Conservation (phyloP, 2,113 vertebrate genomes). For the Peromyscus polionotus region DNA sequence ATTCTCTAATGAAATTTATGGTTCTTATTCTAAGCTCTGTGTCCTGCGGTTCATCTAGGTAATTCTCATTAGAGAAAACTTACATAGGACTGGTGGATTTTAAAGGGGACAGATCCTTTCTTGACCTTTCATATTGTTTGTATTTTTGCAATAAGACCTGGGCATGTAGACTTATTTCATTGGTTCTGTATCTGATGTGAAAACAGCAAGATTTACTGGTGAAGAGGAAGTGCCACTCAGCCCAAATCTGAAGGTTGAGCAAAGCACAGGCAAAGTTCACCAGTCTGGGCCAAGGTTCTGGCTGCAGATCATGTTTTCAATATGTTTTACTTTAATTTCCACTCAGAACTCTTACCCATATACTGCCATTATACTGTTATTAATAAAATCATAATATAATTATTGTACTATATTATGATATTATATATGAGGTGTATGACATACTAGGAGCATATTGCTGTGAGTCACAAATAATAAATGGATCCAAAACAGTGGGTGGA, state of each 20-base stretch:
- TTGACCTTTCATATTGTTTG: background rate
- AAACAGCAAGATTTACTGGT: background rate
- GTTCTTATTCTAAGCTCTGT: background rate
- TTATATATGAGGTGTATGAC: background rate
- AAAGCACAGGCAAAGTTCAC: background rate
- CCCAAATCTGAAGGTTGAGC: background rate
- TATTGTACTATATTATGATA: background rate
- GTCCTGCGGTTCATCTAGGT: background rate
- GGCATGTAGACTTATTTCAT: background rate
- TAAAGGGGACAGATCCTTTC: background rate
- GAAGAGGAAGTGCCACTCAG: background rate
- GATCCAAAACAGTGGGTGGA: background rate
- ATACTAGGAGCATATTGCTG: background rate
- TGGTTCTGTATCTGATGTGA: background rate
- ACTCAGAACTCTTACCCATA: background rate
- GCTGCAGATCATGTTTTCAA: background rate
- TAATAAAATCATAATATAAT: background rate
- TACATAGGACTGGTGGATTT: background rate
- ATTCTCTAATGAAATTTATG: background rate
- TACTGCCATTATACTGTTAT: background rate
- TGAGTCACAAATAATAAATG: background rate
- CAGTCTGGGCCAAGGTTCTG: background rate
- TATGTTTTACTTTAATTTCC: conserved; percentile 41
- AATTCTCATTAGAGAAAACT: too few species aligned
- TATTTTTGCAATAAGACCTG: background rate